Evolutionary conservation across 1,140 invertebrate species (phyloP).

Genomic region (Ditylenchus dipsaci): DNA sequence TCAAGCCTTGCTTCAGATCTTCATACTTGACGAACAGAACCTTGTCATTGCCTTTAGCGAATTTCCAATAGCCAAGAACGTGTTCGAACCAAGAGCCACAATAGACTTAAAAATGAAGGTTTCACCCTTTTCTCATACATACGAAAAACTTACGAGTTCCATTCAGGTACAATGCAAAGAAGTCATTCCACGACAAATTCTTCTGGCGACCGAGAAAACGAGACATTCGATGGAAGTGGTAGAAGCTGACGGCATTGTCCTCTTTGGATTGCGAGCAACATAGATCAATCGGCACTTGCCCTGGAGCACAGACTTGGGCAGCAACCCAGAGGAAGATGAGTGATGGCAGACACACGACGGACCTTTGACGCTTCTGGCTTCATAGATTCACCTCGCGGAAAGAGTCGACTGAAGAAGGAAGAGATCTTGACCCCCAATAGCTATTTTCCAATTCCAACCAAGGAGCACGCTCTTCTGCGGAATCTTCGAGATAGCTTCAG

Average conservation of each 20-base stretch:
- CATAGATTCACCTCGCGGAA: constrained; percentile 11
- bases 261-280: constrained; percentile 82
- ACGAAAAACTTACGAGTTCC: constrained; percentile 37
- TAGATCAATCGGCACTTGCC: constrained; percentile 73
- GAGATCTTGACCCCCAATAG: constrained; percentile 40
- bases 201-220: constrained; percentile 52
- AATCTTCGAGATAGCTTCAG: constrained; percentile 27
- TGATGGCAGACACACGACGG: constrained; percentile 56
- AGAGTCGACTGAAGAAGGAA: constrained; percentile 11
- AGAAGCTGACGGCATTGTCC: constrained; percentile 85
- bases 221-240: constrained; percentile 70
- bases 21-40: constrained; percentile 64
- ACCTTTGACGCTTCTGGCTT: background rate
- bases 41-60: constrained; percentile 57
- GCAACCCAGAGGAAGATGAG: constrained; percentile 72
- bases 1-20: constrained; percentile 59
- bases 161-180: constrained; percentile 50
- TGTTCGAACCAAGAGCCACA: constrained; percentile 63
- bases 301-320: constrained; percentile 64
- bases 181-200: constrained; percentile 49
- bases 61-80: constrained; percentile 61
- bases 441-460: constrained; percentile 41
- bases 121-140: background rate
- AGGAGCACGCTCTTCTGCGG: constrained; percentile 39
- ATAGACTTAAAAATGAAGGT: constrained; percentile 32